Base-by-base conservation (phyloP, 1,140 invertebrate genomes). In the Gryon sp. region DNA sequence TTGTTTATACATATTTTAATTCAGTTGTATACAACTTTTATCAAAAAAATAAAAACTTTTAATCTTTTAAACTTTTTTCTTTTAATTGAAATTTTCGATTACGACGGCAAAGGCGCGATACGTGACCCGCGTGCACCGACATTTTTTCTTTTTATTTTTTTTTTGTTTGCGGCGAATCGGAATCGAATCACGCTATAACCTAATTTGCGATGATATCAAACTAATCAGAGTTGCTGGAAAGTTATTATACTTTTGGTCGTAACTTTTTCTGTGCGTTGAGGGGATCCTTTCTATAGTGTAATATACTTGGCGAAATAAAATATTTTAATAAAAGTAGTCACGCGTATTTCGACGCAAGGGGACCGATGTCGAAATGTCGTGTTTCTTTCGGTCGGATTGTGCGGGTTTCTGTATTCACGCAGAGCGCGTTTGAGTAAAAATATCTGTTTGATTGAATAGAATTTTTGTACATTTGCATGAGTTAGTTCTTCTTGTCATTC, bases 161-260 rank as follows among this genome's bases (percentile, higher is more conserved):
- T 57, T 45, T 48, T 65, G 45, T 48, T 57, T 50, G 18, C 26
- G 4, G 16, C 12, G 16, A 55, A 46, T 55, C 40, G 53, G 45
- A 74, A 74, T 65, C 70, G 36, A 74, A 74, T 73, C 69, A 74
- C 69, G 69, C 69, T 41, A 74, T 74, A 74, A 74, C 36, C 59
- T 73, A 63, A 73, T 73, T 73, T 73, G 50, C 34, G 59, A 63
- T 65, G 50, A 65, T 73, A 73, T 73, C 69, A 73, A 73, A 73
- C 69, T 73, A 73, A 73, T 73, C 68, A 63, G 59, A 73, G 40
- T 63, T 63, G 48, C 40, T 15, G 40, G 4, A 48, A 73, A 73
- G 68, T 73, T 73, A 41, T 73, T 73, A 73, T 63, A 73, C 59
- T 48, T 57, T 50, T 4, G 57, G 16, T 24, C 20, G 43, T 60